Conservation (phyloP, 2,888 invertebrate species). For the Leptura quadrifasciata region DNA sequence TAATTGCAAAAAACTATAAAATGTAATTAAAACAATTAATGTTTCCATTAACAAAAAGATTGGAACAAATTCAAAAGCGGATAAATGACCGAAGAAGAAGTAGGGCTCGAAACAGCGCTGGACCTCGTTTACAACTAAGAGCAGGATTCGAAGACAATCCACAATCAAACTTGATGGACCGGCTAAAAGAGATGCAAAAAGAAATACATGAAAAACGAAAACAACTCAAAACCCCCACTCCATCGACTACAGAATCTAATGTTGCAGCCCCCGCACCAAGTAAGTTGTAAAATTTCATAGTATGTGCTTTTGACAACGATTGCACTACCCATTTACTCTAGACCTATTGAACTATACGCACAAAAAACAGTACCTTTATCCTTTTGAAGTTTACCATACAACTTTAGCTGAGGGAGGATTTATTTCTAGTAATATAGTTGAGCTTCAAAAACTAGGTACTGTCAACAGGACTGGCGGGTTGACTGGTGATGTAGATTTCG, state of each 20-base stretch:
- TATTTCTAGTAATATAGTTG: too few relatives aligned
- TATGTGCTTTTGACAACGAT: too few relatives aligned
- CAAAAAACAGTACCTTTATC: too few relatives aligned
- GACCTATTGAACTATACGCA: too few relatives aligned
- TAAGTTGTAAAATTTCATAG: slow-evolving; percentile 24
- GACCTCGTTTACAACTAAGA: slow-evolving; percentile 30
- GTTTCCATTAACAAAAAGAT: neutral
- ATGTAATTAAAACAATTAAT: neutral
- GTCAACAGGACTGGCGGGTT: too few relatives aligned
- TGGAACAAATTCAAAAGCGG: slow-evolving; percentile 24
- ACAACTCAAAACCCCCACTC: neutral
- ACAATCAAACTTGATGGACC: slow-evolving; percentile 18
- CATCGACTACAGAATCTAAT: slow-evolving; percentile 11
- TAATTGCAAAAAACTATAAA: too few relatives aligned
- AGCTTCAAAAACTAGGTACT: too few relatives aligned
- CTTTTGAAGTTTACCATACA: too few relatives aligned
- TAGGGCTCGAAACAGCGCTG: slow-evolving; percentile 11
- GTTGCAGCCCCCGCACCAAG: slow-evolving; percentile 30
- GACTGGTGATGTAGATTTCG: too few relatives aligned
- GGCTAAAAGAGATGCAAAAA: slow-evolving; percentile 22
- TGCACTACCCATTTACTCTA: too few relatives aligned
- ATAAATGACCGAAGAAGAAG: slow-evolving; percentile 16
- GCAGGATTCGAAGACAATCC: slow-evolving; percentile 13
- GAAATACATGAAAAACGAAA: slow-evolving; percentile 23
- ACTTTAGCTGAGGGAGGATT: too few relatives aligned